These are phyloP conservation scores for Chionodraco myersi DNA, from an alignment of 2,113 vertebrate genomes.

Conservation along the genomic window DNA sequence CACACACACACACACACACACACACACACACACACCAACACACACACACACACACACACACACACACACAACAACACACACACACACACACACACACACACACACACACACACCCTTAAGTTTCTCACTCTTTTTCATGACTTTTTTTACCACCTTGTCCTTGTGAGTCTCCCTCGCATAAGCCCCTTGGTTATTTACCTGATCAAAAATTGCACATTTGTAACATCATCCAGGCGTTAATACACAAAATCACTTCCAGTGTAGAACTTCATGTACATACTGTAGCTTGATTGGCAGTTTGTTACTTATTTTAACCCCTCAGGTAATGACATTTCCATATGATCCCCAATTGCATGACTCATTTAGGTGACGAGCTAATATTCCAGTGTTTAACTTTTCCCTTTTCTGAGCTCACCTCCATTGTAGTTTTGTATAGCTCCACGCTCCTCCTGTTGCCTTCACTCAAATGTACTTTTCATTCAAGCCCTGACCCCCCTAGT, in stretches of 20 bases:
- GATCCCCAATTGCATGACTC: slow-evolving; percentile 46
- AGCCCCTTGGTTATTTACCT: background rate
- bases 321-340: slow-evolving; percentile 9
- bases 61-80: background rate
- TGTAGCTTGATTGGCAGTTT: slow-evolving; percentile 7
- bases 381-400: slow-evolving; percentile 41
- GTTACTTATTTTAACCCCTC: background rate
- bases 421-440: background rate
- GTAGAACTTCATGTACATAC: background rate
- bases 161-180: slow-evolving; percentile 18
- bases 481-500: slow-evolving; percentile 6
- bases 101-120: background rate
- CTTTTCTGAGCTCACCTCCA: slow-evolving; percentile 7
- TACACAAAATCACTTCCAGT: background rate
- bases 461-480: background rate
- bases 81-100: slow-evolving; percentile 24
- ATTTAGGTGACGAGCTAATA: slow-evolving; percentile 46
- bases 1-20: background rate
- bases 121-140: slow-evolving; percentile 12
- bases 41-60: slow-evolving; percentile 13
- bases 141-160: background rate
- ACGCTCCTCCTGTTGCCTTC: slow-evolving; percentile 14
- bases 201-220: too few species aligned
- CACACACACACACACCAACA: slow-evolving; percentile 3
- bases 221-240: background rate